Percentiles rank a stretch among this genome's conserved stretches.
phyloP scores from a whole-genome alignment of 1,140 invertebrate species.

The Hestina assimilis region DNA sequence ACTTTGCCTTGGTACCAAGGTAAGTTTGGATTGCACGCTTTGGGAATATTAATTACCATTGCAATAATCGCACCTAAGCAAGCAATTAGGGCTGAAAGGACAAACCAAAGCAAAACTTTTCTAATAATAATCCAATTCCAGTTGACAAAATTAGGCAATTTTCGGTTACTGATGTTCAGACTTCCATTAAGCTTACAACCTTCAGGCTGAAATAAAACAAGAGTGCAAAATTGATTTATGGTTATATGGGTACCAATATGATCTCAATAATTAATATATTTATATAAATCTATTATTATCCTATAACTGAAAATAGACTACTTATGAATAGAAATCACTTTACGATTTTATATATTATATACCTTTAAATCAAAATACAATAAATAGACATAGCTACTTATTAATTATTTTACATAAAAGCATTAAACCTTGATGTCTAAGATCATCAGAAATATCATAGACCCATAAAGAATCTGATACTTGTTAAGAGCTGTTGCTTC shows the following conservation, averaged over 20 bases:
- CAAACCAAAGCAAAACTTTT: conserved; percentile 84
- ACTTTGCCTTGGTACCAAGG: conserved; percentile 90
- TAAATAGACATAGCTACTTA: too few species aligned
- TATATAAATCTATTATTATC: too few species aligned
- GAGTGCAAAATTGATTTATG: background rate
- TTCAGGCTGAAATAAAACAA: conserved; percentile 57
- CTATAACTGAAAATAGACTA: too few species aligned
- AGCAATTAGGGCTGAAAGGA: conserved; percentile 83
- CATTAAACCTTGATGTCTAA: too few species aligned
- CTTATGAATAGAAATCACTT: too few species aligned
- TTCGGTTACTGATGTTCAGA: conserved; percentile 52
- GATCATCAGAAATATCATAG: too few species aligned
- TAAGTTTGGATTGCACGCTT: conserved; percentile 82
- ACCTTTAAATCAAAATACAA: background rate
- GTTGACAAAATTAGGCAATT: conserved; percentile 82
- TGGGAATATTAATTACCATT: conserved; percentile 84
- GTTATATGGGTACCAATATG: too few species aligned
- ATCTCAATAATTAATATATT: too few species aligned
- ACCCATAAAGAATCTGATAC: too few species aligned
- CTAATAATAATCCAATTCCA: conserved; percentile 90
- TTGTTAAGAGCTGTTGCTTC: too few species aligned
- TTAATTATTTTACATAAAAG: too few species aligned
- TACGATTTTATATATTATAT: too few species aligned
- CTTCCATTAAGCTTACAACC: conserved; percentile 67
- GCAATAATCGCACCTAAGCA: conserved; percentile 85